Evolutionary conservation across 2,888 invertebrate species (phyloP).

Genomic region (Chrysolina oricalcia): DNA sequence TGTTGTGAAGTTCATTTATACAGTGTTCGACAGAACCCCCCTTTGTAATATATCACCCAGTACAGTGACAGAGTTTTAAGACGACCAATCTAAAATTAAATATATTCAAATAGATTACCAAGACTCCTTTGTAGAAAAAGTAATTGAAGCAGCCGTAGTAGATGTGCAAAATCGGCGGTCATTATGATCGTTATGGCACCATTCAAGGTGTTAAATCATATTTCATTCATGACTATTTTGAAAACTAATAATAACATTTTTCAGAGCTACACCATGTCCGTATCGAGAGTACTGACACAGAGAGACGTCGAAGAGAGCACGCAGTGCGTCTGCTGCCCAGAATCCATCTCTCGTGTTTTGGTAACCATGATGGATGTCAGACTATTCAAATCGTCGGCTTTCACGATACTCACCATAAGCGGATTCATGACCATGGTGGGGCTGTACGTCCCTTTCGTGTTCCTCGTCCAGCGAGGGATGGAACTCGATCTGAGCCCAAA

Average conservation of each 20-base stretch:
- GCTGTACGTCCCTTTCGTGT: slow-evolving; percentile 86
- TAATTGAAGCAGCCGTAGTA: too few species aligned
- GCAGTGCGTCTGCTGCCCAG: slow-evolving; percentile 68
- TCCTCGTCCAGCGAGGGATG: slow-evolving; percentile 75
- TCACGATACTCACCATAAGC: slow-evolving; percentile 67
- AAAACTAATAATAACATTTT: slow-evolving; percentile 32
- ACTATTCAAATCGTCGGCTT: slow-evolving; percentile 55
- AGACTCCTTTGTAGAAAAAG: too few species aligned
- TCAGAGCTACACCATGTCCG: slow-evolving; percentile 75
- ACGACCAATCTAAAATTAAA: too few species aligned
- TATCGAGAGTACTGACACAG: slow-evolving; percentile 73
- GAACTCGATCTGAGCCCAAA: slow-evolving; percentile 69
- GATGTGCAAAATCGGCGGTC: too few species aligned
- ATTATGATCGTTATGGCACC: too few species aligned
- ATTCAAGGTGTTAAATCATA: not conserved
- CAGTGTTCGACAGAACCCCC: too few species aligned
- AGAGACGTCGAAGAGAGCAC: slow-evolving; percentile 70
- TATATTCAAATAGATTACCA: too few species aligned
- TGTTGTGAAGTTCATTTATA: too few species aligned
- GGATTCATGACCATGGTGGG: slow-evolving; percentile 84
- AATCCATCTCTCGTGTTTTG: slow-evolving; percentile 63
- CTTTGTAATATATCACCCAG: too few species aligned
- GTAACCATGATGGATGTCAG: slow-evolving; percentile 65
- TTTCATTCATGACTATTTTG: not conserved
- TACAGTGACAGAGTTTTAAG: too few species aligned